Conservation (phyloP, 2,797 vertebrate genomes). For the Carduelis carduelis region DNA sequence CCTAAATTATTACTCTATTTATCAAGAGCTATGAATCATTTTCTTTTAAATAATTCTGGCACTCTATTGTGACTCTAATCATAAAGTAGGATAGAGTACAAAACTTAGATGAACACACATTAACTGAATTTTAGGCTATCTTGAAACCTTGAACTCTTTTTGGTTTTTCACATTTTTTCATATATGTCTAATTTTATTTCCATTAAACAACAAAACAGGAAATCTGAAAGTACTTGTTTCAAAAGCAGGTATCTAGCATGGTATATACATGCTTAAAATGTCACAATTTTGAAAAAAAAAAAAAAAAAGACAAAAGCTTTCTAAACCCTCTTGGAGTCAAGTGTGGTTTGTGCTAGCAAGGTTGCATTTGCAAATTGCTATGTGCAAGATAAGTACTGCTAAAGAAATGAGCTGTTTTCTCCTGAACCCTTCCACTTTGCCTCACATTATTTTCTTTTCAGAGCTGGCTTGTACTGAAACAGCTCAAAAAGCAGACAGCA, state of each 20-base stretch:
- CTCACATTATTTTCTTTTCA: neutral
- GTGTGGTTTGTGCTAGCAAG: neutral
- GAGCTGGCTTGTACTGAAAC: neutral
- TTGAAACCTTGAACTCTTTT: neutral
- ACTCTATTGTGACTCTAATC: neutral
- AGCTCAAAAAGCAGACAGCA: neutral
- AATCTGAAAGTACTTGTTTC: neutral
- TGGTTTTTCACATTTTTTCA: neutral
- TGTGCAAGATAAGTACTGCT: neutral
- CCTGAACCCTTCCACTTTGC: neutral
- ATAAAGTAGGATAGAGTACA: neutral
- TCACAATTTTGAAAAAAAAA: neutral
- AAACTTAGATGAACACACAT: neutral
- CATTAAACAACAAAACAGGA: neutral
- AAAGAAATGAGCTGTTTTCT: neutral
- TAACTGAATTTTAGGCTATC: neutral
- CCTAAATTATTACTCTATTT: neutral
- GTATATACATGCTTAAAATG: neutral
- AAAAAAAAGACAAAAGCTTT: neutral
- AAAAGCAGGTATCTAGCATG: rapidly evolving
- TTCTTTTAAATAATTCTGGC: neutral
- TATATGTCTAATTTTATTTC: neutral
- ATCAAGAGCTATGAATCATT: neutral
- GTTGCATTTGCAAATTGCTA: neutral
- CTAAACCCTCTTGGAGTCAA: neutral